Conservation (phyloP, 2,888 invertebrate genomes). For the Agriopis marginaria region DNA sequence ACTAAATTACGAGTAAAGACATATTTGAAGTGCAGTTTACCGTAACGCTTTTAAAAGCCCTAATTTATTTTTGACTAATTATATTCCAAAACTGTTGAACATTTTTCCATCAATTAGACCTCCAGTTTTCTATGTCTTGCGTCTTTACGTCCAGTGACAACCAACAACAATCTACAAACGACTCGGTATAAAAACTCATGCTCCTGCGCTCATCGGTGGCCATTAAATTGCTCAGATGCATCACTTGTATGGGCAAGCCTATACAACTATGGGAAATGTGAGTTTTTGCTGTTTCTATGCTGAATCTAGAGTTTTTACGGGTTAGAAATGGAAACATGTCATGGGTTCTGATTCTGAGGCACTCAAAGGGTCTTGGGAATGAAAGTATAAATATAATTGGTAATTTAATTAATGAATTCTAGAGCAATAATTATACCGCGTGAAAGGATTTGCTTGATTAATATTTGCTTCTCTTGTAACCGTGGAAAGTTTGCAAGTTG, state of each 20-base stretch:
- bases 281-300: constrained; percentile 28
- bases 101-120: too few species aligned
- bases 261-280: constrained; percentile 34
- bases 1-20: too few species aligned
- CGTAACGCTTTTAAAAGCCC: too few species aligned
- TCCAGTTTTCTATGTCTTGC: neutral
- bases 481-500: too few species aligned
- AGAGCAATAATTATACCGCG: neutral
- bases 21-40: too few species aligned
- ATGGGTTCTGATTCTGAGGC: constrained; percentile 20
- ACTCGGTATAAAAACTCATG: constrained; percentile 29
- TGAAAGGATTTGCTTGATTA: too few species aligned
- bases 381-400: neutral
- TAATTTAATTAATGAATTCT: neutral
- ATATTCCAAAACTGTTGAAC: too few species aligned
- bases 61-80: too few species aligned
- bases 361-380: constrained; percentile 16
- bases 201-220: constrained; percentile 10
- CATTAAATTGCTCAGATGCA: constrained; percentile 18
- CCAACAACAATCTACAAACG: constrained; percentile 24
- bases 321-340: constrained; percentile 18
- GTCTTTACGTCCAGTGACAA: constrained; percentile 31
- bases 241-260: constrained; percentile 19
- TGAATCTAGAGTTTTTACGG: constrained; percentile 12
- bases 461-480: too few species aligned